phyloP scores from a whole-genome alignment of 1,140 invertebrate genomes.

The Drosophila bocqueti region DNA sequence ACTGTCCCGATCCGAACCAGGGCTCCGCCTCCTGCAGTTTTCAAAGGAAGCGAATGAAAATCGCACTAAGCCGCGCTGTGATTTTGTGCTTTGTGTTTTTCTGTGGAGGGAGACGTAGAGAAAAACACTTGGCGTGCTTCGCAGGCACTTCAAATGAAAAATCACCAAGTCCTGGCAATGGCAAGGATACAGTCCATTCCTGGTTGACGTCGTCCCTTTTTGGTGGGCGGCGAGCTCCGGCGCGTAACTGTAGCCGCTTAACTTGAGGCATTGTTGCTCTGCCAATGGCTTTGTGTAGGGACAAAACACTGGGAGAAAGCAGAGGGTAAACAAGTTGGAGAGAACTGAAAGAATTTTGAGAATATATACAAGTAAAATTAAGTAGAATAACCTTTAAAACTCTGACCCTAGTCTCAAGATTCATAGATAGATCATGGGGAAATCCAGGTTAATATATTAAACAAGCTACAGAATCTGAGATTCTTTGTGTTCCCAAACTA shows the following conservation, averaged over 20 bases:
- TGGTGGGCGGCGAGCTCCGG: slow-evolving; percentile 5
- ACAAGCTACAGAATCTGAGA: no score
- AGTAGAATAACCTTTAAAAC: not conserved
- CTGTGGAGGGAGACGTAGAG: not conserved
- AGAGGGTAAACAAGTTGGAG: not conserved
- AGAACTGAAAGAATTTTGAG: not conserved
- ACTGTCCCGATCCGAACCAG: slow-evolving; percentile 26
- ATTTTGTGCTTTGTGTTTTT: slow-evolving; percentile 60
- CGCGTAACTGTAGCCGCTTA: slow-evolving; percentile 51
- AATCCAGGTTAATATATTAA: not conserved
- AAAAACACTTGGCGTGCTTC: slow-evolving; percentile 70
- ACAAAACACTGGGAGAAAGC: slow-evolving; percentile 7
- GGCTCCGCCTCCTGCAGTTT: slow-evolving; percentile 17
- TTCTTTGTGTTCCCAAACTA: not conserved
- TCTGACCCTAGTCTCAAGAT: not conserved
- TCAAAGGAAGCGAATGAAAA: slow-evolving; percentile 34
- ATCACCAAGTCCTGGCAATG: slow-evolving; percentile 60
- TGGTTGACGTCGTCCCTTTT: not conserved
- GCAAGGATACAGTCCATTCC: slow-evolving; percentile 35
- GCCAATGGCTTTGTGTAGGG: slow-evolving; percentile 8
- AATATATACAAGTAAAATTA: not conserved
- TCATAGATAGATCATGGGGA: not conserved
- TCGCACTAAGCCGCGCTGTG: slow-evolving; percentile 72
- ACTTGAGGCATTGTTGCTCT: slow-evolving; percentile 59
- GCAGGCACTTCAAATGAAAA: slow-evolving; percentile 76